Conservation (phyloP, 2,113 vertebrate genomes). For the Phyllostomus discolor region DNA sequence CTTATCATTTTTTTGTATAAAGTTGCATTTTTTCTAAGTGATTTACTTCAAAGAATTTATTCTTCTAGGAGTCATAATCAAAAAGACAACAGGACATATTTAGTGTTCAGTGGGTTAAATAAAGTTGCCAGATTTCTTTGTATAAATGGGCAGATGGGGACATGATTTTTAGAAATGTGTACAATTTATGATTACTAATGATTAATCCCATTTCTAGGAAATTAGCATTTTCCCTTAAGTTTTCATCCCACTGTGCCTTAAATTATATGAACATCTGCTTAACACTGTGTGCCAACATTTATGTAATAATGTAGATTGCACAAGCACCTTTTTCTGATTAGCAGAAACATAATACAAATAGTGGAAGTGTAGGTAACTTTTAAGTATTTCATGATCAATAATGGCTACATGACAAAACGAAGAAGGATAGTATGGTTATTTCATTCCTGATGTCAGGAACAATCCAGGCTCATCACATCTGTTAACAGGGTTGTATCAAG, state of each 20-base stretch:
- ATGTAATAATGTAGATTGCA: neutral
- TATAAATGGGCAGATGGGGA: neutral
- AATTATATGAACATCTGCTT: constrained; percentile 35
- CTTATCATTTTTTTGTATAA: constrained; percentile 39
- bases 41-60: constrained; percentile 21
- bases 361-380: neutral
- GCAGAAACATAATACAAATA: neutral
- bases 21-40: constrained; percentile 1
- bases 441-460: neutral
- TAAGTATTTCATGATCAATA: neutral
- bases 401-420: neutral
- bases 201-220: constrained; percentile 48
- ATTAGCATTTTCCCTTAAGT: constrained; percentile 30
- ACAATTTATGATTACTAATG: constrained; percentile 12
- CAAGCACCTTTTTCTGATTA: neutral
- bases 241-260: constrained; percentile 19
- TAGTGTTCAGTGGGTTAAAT: neutral
- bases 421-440: neutral
- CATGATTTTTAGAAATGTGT: constrained; percentile 31
- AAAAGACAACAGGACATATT: neutral
- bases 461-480: neutral
- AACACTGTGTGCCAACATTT: neutral
- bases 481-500: neutral
- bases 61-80: constrained; percentile 57
- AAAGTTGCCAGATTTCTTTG: neutral